Base-by-base conservation (phyloP, 2,797 vertebrate genomes). In the Mareca strepera region DNA sequence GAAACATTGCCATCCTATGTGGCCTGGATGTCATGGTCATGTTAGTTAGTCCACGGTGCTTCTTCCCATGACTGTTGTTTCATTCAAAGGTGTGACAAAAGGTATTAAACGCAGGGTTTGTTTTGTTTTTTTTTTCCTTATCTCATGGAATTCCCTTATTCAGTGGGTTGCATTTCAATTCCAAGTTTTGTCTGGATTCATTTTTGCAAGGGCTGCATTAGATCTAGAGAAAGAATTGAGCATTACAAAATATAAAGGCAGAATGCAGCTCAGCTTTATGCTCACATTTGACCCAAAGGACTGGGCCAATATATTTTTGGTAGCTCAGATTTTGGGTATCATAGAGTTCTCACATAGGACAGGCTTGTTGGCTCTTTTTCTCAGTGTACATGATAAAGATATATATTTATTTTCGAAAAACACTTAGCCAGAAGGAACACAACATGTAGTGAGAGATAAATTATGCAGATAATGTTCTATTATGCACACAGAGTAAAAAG, bases 391-490 rank as follows among this genome's bases (percentile, higher is more conserved):
- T 0, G 1, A 31, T 46, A 28, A 92, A 6, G 28, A 70, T 84
- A 92, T 89, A 77, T 80, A 87, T 96, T 90, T 94, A 94, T 95
- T 97, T 96, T 96, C 86, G 86, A 75, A 91, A 94, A 96, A 94
- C 70, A 89, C 94, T 96, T 94, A 97, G 95, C 96, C 79, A 96
- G 92, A 84, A 92, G 91, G 95, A 88, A 88, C 87, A 92, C 90
- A 95, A 96, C 86, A 69, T 91, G 88, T 50, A 93, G 75, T 50
- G 73, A 96, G 95, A 94, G 91, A 97, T 96, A 97, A 97, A 96
- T 97, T 97, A 97, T 97, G 96, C 95, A 97, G 97, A 96, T 97
- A 91, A 88, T 81, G 81, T 95, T 97, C 96, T 94, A 73, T 94
- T 96, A 96, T 90, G 91, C 18, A 17, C 93, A 96, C 63, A 90